A percentile compares a stretch with the other conserved stretches of the same genome.
These are phyloP conservation scores for Brachionus rotundiformis DNA, from an alignment of 1,140 invertebrate species.

Conservation along the genomic window DNA sequence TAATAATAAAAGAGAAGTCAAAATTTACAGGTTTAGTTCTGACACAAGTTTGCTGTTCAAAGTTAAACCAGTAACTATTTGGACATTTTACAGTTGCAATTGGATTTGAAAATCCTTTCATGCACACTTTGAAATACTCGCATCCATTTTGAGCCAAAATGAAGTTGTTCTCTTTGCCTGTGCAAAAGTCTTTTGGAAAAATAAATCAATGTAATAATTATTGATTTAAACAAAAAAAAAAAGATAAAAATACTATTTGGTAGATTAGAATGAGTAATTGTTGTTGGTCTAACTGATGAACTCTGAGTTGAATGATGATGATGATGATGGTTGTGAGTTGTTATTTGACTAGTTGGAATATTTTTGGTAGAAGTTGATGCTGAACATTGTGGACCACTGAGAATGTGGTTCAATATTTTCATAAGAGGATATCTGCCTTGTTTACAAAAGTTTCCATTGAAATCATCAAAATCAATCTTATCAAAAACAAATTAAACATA, in stretches of 20 bases:
- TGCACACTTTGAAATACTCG: background rate
- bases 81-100: conserved; percentile 28
- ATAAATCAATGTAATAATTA: background rate
- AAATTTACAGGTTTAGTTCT: background rate
- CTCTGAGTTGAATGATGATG: background rate
- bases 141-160: background rate
- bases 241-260: background rate
- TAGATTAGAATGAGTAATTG: background rate
- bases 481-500: too few relatives aligned
- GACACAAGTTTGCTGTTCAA: background rate
- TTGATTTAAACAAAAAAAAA: background rate
- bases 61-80: conserved; percentile 9
- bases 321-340: background rate
- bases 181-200: background rate
- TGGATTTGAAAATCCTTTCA: conserved; percentile 17
- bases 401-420: conserved; percentile 74
- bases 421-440: conserved; percentile 82
- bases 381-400: conserved; percentile 1
- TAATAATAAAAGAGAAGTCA: background rate
- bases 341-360: background rate
- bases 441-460: conserved; percentile 70
- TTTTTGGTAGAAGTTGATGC: background rate
- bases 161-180: background rate
- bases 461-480: conserved; percentile 56
- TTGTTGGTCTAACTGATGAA: background rate